Percentiles rank a stretch among this genome's conserved stretches.
These are phyloP conservation scores for Epiblema foenella DNA, from an alignment of 2,888 invertebrate genomes.

Conservation along the genomic window DNA sequence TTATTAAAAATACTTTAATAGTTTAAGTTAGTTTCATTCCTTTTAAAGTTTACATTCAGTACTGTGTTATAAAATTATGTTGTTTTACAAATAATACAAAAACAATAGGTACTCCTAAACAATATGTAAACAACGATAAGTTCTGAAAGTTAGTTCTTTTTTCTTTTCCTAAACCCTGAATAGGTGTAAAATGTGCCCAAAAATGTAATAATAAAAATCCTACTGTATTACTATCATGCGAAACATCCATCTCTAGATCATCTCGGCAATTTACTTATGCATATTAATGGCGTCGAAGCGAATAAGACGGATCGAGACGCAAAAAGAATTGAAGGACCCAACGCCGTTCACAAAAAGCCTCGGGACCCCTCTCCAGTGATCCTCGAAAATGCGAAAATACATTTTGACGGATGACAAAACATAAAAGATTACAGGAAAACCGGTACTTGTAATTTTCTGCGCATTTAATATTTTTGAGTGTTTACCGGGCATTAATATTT, in stretches of 20 bases:
- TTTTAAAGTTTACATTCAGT: too few species aligned
- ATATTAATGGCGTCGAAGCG: slow-evolving; percentile 77
- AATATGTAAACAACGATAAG: too few species aligned
- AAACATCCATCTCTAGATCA: slow-evolving; percentile 55
- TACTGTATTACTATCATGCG: slow-evolving; percentile 9
- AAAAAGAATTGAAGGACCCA: slow-evolving; percentile 56
- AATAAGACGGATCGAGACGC: slow-evolving; percentile 60
- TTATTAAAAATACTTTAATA: too few species aligned
- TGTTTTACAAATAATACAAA: too few species aligned
- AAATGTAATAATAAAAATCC: not conserved
- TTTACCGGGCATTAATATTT: slow-evolving; percentile 52
- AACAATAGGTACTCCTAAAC: too few species aligned
- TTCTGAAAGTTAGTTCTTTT: not conserved
- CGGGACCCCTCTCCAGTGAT: slow-evolving; percentile 62
- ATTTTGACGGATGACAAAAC: slow-evolving; percentile 81
- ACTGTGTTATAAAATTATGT: too few species aligned
- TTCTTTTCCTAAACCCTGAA: not conserved
- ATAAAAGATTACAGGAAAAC: slow-evolving; percentile 68
- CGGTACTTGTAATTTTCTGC: slow-evolving; percentile 69
- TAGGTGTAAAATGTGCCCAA: not conserved
- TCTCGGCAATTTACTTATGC: slow-evolving; percentile 82
- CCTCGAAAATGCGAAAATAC: slow-evolving; percentile 73
- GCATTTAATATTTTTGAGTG: slow-evolving; percentile 78
- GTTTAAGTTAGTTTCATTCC: too few species aligned
- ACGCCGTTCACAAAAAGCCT: slow-evolving; percentile 74